Conservation (phyloP, 2,888 invertebrate genomes). For the Hypsopygia costalis region DNA sequence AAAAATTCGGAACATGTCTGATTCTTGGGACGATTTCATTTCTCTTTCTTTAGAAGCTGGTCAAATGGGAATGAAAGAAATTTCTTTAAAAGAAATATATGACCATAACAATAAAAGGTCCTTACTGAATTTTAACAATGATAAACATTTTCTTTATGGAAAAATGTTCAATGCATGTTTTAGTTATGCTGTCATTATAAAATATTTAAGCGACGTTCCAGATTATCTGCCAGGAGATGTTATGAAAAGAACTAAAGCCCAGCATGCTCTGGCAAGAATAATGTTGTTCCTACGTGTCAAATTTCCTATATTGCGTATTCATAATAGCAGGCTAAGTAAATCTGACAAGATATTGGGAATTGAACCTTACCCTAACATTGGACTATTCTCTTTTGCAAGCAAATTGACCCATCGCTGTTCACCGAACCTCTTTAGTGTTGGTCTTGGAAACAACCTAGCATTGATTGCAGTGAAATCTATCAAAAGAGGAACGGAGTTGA, state of each 20-base stretch:
- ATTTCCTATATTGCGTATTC: neutral
- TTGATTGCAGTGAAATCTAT: conserved; percentile 28
- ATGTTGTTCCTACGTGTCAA: conserved; percentile 17
- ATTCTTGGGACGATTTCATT: conserved; percentile 23
- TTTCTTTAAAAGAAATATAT: conserved; percentile 21
- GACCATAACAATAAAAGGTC: conserved; percentile 19
- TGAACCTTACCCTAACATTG: conserved; percentile 14
- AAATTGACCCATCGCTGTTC: conserved; percentile 28
- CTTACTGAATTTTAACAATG: conserved; percentile 18
- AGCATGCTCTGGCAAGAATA: conserved; percentile 20
- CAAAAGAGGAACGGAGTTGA: conserved; percentile 25
- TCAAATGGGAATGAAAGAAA: conserved; percentile 14
- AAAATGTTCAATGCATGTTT: conserved; percentile 21
- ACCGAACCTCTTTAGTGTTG: conserved; percentile 23
- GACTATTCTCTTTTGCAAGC: conserved; percentile 26
- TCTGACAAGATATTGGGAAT: conserved; percentile 1
- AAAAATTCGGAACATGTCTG: conserved; percentile 20
- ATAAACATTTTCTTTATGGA: conserved; percentile 23
- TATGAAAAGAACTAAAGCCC: conserved; percentile 18
- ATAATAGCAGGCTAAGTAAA: neutral
- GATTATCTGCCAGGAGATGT: conserved; percentile 20
- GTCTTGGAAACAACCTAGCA: conserved; percentile 22
- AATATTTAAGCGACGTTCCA: conserved; percentile 16
- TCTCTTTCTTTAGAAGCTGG: conserved; percentile 20
- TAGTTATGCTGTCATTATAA: conserved; percentile 20